Percentiles rank a stretch among this genome's conserved stretches.
phyloP scores from a whole-genome alignment of 2,797 vertebrate genomes.

The Masticophis lateralis region DNA sequence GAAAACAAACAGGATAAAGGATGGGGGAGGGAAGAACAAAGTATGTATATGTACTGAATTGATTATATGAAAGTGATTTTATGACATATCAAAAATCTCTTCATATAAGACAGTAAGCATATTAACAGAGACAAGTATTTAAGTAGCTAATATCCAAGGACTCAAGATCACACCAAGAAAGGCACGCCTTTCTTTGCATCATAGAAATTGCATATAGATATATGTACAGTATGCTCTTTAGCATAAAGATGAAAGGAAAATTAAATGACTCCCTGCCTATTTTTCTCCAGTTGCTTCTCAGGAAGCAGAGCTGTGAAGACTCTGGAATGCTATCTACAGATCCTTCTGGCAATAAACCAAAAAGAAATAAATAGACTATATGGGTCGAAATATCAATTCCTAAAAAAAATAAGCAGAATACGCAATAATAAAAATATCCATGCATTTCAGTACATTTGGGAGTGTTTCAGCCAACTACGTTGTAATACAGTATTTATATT shows the following conservation, averaged over 20 bases:
- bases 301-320: neutral
- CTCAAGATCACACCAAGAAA: neutral
- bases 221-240: neutral
- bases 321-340: neutral
- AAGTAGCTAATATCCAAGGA: neutral
- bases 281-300: neutral
- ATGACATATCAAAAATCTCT: neutral
- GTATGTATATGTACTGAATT: neutral
- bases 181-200: neutral
- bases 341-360: neutral
- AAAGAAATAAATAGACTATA: neutral
- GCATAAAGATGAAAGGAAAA: neutral
- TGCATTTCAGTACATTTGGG: neutral
- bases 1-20: constrained; percentile 57
- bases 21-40: neutral
- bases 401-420: neutral
- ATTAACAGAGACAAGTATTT: neutral
- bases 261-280: neutral
- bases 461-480: neutral
- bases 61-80: neutral
- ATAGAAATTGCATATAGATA: neutral
- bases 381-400: neutral
- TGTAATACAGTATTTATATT: neutral
- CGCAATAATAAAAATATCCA: neutral
- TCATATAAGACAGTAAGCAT: neutral